Evolutionary conservation across 2,113 vertebrate species (phyloP).

Genomic region (Perognathus longimembris): DNA sequence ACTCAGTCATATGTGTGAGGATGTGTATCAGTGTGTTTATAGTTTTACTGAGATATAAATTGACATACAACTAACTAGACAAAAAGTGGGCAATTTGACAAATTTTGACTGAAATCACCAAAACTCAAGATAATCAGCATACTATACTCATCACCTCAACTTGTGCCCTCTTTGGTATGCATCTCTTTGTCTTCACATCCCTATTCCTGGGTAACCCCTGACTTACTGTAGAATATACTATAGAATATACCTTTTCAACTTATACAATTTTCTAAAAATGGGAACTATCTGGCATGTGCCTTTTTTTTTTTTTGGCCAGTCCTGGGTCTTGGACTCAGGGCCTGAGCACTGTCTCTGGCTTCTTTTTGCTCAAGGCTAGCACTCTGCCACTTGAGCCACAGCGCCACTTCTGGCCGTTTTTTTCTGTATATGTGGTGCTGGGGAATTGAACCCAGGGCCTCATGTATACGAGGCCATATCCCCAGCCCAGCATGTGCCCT

Average conservation of each 20-base stretch:
- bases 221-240: neutral
- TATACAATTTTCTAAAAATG: conserved; percentile 39
- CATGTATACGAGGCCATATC: too few relatives aligned
- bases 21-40: neutral
- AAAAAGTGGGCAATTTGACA: neutral
- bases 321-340: too few relatives aligned
- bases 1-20: neutral
- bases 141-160: neutral
- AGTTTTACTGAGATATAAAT: neutral
- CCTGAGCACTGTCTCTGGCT: too few relatives aligned
- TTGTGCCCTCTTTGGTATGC: neutral
- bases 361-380: too few relatives aligned
- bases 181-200: neutral
- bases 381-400: too few relatives aligned
- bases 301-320: too few relatives aligned
- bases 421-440: too few relatives aligned
- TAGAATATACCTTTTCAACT: neutral
- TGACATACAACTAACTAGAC: neutral
- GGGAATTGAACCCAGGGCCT: too few relatives aligned
- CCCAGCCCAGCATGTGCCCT: too few relatives aligned
- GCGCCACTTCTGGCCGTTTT: too few relatives aligned
- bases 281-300: neutral
- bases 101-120: conserved; percentile 16
- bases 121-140: conserved; percentile 28
- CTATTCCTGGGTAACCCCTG: neutral